These are phyloP conservation scores for Phortica okadai DNA, from an alignment of 2,888 invertebrate species.

Conservation along the genomic window DNA sequence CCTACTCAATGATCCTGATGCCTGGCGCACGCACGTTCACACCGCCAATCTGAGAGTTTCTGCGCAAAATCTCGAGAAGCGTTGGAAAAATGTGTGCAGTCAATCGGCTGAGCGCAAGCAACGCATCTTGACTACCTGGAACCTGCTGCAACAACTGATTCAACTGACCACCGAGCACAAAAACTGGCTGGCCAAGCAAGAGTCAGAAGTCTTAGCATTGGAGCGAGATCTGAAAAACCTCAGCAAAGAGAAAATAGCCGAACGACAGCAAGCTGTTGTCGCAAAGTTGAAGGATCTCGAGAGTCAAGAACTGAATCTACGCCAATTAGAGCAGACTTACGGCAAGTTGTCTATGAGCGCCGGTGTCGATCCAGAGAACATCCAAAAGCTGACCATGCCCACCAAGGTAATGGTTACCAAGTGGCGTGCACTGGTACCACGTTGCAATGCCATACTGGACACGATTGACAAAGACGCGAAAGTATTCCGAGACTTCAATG, in stretches of 20 bases:
- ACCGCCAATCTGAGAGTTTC: slow-evolving; percentile 82
- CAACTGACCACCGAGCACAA: slow-evolving; percentile 79
- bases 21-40: slow-evolving; percentile 84
- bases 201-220: slow-evolving; percentile 79
- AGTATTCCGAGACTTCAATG: slow-evolving; percentile 82
- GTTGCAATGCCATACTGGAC: slow-evolving; percentile 79
- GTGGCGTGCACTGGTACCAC: slow-evolving; percentile 82
- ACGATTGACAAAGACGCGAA: slow-evolving; percentile 80
- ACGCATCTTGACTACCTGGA: slow-evolving; percentile 81
- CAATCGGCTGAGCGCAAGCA: slow-evolving; percentile 84
- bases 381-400: slow-evolving; percentile 81
- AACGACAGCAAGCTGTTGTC: slow-evolving; percentile 79
- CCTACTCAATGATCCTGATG: slow-evolving; percentile 85
- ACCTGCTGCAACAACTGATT: slow-evolving; percentile 80
- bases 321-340: slow-evolving; percentile 83
- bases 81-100: slow-evolving; percentile 88
- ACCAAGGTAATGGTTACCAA: slow-evolving; percentile 80
- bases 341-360: slow-evolving; percentile 82
- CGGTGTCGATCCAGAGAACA: slow-evolving; percentile 83
- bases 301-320: slow-evolving; percentile 78
- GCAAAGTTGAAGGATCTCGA: slow-evolving; percentile 79
- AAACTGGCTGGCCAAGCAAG: slow-evolving; percentile 81
- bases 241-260: slow-evolving; percentile 79
- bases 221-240: slow-evolving; percentile 80
- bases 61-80: slow-evolving; percentile 84